Percentiles rank a stretch among this genome's conserved stretches.
Conservation (phyloP, 1,140 invertebrate genomes). For the Caligus rogercresseyi region DNA sequence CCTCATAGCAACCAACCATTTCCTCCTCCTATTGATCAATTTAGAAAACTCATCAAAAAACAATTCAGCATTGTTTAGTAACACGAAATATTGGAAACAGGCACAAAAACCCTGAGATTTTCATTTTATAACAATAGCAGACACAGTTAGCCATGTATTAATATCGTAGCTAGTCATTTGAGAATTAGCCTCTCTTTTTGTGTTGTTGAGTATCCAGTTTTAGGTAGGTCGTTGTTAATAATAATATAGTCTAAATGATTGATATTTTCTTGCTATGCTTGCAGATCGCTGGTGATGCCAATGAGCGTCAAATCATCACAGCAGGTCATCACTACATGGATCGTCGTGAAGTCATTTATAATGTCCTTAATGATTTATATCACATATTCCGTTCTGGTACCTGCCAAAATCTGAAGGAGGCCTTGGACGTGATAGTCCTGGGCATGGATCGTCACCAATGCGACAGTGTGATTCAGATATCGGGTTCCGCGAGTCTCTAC, state of each 20-base stretch:
- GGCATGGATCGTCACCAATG: slow-evolving; percentile 50
- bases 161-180: slow-evolving; percentile 9
- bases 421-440: slow-evolving; percentile 54
- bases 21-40: too few relatives aligned
- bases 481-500: slow-evolving; percentile 23
- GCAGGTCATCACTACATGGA: slow-evolving; percentile 38
- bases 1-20: too few relatives aligned
- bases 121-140: too few relatives aligned
- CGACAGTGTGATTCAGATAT: slow-evolving; percentile 22
- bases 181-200: neutral
- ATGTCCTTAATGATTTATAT: slow-evolving; percentile 77
- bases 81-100: too few relatives aligned
- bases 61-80: too few relatives aligned
- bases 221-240: neutral
- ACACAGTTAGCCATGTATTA: too few relatives aligned
- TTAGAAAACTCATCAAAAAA: too few relatives aligned
- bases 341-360: slow-evolving; percentile 40
- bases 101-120: too few relatives aligned
- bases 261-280: slow-evolving; percentile 20
- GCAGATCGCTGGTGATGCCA: slow-evolving; percentile 71
- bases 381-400: slow-evolving; percentile 64
- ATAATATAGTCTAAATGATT: slow-evolving; percentile 1
- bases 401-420: slow-evolving; percentile 39
- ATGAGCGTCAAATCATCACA: slow-evolving; percentile 72
- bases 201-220: neutral